Conservation (phyloP, 2,888 invertebrate genomes). For the Agonopterix subpropinquella region DNA sequence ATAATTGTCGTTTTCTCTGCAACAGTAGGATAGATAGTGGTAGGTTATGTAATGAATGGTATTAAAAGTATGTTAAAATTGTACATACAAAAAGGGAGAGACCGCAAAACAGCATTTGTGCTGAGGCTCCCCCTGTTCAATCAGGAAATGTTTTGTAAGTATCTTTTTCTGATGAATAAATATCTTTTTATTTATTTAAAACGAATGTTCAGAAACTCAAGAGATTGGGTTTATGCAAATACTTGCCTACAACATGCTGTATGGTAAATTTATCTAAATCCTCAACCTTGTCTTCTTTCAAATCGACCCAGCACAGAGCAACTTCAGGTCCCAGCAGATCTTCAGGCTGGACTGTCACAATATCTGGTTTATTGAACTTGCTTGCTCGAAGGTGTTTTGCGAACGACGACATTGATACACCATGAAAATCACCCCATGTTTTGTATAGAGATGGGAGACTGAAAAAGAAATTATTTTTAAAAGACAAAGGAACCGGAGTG, state of each 20-base stretch:
- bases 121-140: too few relatives aligned
- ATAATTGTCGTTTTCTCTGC: too few relatives aligned
- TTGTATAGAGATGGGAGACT: slow-evolving; percentile 80
- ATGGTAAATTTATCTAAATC: slow-evolving; percentile 78
- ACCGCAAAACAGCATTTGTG: too few relatives aligned
- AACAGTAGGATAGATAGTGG: too few relatives aligned
- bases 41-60: too few relatives aligned
- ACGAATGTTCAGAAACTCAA: too few relatives aligned
- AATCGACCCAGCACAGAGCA: slow-evolving; percentile 80
- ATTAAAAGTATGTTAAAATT: too few relatives aligned
- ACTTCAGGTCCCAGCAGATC: slow-evolving; percentile 80
- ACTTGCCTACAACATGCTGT: slow-evolving; percentile 76
- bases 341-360: slow-evolving; percentile 69
- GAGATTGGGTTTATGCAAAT: too few relatives aligned
- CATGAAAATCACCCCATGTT: slow-evolving; percentile 87
- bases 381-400: slow-evolving; percentile 77
- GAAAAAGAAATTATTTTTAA: slow-evolving; percentile 2
- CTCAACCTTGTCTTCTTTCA: slow-evolving; percentile 74
- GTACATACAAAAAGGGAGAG: too few relatives aligned
- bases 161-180: too few relatives aligned
- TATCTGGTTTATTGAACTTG: slow-evolving; percentile 81
- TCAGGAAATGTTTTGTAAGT: too few relatives aligned
- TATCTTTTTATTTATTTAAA: too few relatives aligned
- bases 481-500: neutral
- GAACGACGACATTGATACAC: slow-evolving; percentile 84